These are phyloP conservation scores for Eulithis testata DNA, from an alignment of 2,888 invertebrate species.

Conservation along the genomic window DNA sequence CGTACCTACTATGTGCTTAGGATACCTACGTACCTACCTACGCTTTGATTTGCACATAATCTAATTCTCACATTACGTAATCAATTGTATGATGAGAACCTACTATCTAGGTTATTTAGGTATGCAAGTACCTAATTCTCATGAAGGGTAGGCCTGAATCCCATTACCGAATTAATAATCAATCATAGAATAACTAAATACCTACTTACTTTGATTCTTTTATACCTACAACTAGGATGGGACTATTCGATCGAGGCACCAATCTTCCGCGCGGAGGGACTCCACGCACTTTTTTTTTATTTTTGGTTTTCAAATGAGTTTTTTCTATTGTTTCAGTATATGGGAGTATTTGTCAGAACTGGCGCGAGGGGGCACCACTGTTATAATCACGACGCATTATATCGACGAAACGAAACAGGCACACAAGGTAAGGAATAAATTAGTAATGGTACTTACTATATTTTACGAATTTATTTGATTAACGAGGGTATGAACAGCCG, in stretches of 20 bases:
- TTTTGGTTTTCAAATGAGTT: too few species aligned
- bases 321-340: conserved; percentile 85
- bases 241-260: too few species aligned
- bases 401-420: conserved; percentile 96
- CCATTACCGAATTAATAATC: not conserved
- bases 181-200: too few species aligned
- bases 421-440: conserved; percentile 85
- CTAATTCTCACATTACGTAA: conserved; percentile 1
- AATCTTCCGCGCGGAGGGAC: too few species aligned
- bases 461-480: not conserved
- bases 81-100: not conserved
- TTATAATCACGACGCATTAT: conserved; percentile 97
- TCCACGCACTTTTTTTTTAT: too few species aligned
- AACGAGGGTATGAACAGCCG: too few species aligned
- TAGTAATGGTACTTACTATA: not conserved
- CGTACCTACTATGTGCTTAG: too few species aligned
- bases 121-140: not conserved
- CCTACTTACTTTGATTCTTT: too few species aligned
- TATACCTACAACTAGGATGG: too few species aligned
- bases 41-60: not conserved
- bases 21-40: too few species aligned
- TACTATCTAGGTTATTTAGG: not conserved
- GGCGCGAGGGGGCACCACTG: conserved; percentile 89
- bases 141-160: not conserved
- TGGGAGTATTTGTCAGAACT: conserved; percentile 93